Evolutionary conservation across 2,888 invertebrate genomes (phyloP).

Genomic region (Acanthosepion lycidas): DNA sequence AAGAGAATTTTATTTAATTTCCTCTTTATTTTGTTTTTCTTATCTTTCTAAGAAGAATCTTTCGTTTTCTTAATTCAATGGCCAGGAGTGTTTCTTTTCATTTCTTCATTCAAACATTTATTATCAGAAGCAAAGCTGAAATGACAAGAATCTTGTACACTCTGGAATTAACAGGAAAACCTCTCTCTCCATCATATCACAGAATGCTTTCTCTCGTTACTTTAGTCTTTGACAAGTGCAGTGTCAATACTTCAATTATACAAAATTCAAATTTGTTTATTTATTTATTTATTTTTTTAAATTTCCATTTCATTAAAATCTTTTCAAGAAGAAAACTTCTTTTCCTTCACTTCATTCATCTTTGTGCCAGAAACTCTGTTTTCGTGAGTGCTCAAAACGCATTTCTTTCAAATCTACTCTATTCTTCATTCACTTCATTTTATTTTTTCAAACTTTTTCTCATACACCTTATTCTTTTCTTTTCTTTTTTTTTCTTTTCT

Average conservation of each 20-base stretch:
- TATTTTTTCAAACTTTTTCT: background rate
- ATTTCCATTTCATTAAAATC: constrained; percentile 12
- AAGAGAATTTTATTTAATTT: background rate
- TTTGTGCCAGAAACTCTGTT: background rate
- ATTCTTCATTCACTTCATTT: background rate
- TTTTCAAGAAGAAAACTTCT: background rate
- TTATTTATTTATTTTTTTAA: background rate
- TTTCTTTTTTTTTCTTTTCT: background rate
- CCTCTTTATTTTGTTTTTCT: background rate
- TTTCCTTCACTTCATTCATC: background rate
- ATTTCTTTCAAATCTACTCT: background rate
- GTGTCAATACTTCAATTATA: constrained; percentile 25
- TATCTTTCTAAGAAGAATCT: background rate
- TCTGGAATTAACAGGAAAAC: background rate
- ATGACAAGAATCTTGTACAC: background rate
- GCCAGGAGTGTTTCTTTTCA: background rate
- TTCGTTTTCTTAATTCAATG: background rate
- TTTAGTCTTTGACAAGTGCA: constrained; percentile 25
- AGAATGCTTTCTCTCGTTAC: background rate
- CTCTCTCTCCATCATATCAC: background rate
- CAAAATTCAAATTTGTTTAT: background rate
- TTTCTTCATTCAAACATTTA: background rate
- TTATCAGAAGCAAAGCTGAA: background rate
- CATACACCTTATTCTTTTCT: background rate
- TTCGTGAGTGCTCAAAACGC: constrained; percentile 12